Conservation (phyloP, 1,140 invertebrate species). For the Daktulosphaira vitifoliae region DNA sequence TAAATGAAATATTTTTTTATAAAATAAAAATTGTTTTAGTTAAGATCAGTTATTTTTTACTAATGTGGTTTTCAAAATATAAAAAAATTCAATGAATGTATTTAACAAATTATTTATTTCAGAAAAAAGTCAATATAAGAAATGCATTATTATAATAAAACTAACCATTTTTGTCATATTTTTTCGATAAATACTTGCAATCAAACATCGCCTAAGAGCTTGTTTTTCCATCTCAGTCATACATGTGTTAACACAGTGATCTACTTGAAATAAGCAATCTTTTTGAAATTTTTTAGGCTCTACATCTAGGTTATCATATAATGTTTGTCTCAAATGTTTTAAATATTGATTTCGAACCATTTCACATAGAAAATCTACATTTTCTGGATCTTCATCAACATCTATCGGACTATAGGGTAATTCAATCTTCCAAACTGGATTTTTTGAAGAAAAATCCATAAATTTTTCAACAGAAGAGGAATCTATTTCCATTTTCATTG, state of each 20-base stretch:
- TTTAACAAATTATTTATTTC: neutral
- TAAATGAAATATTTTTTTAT: too few relatives aligned
- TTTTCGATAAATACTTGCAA: slow-evolving; percentile 35
- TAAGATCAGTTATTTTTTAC: too few relatives aligned
- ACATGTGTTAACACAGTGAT: slow-evolving; percentile 33
- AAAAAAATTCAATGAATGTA: too few relatives aligned
- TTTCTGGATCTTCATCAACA: slow-evolving; percentile 2
- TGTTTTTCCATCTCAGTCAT: slow-evolving; percentile 35
- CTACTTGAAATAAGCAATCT: neutral
- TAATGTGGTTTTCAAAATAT: too few relatives aligned
- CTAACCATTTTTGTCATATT: slow-evolving; percentile 35
- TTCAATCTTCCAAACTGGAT: neutral
- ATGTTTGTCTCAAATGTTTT: slow-evolving; percentile 28
- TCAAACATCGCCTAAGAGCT: slow-evolving; percentile 36
- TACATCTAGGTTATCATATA: slow-evolving; percentile 26
- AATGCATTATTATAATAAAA: too few relatives aligned
- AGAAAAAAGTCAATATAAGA: neutral
- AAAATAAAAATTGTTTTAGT: too few relatives aligned
- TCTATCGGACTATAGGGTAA: slow-evolving; percentile 13
- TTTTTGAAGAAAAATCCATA: neutral
- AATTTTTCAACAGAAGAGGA: too few relatives aligned
- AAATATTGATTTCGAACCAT: slow-evolving; percentile 31
- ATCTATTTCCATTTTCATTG: too few relatives aligned
- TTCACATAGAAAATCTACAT: slow-evolving; percentile 1
- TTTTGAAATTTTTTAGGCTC: slow-evolving; percentile 1